A percentile compares a stretch with the other conserved stretches of the same genome.
These are phyloP conservation scores for Macrosteles quadrilineatus DNA, from an alignment of 1,140 invertebrate species.

Conservation along the genomic window DNA sequence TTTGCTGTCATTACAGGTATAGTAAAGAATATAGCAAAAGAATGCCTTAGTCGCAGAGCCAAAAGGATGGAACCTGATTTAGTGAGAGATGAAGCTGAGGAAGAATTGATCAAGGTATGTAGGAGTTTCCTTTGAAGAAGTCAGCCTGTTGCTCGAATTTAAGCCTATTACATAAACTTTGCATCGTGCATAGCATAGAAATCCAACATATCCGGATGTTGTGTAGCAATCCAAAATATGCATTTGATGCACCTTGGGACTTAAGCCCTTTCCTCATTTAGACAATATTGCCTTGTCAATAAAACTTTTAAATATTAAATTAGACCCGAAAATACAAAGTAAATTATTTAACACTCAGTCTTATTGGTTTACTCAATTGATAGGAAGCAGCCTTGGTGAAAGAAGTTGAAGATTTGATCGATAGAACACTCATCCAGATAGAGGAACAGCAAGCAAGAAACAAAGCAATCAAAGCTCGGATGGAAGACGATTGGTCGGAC, in stretches of 20 bases:
- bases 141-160: no score
- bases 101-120: slow-evolving; percentile 71
- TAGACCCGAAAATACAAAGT: background rate
- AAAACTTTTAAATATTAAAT: background rate
- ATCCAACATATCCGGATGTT: no score
- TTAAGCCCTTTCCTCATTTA: no score
- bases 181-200: no score
- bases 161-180: no score
- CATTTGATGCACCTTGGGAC: no score
- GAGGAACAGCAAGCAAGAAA: slow-evolving; percentile 74
- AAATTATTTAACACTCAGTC: background rate
- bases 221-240: no score
- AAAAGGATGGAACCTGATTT: slow-evolving; percentile 75
- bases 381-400: slow-evolving; percentile 66
- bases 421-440: slow-evolving; percentile 62
- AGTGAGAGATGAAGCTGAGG: slow-evolving; percentile 77
- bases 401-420: slow-evolving; percentile 62
- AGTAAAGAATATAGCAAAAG: slow-evolving; percentile 52
- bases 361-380: no score
- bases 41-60: slow-evolving; percentile 74
- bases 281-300: background rate
- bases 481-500: slow-evolving; percentile 89
- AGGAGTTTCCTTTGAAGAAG: no score
- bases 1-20: slow-evolving; percentile 25
- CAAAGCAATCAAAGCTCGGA: slow-evolving; percentile 71